Conservation (phyloP, 30 jellyfish, hydroid and myxozoan species). For the Hydra vulgaris region DNA sequence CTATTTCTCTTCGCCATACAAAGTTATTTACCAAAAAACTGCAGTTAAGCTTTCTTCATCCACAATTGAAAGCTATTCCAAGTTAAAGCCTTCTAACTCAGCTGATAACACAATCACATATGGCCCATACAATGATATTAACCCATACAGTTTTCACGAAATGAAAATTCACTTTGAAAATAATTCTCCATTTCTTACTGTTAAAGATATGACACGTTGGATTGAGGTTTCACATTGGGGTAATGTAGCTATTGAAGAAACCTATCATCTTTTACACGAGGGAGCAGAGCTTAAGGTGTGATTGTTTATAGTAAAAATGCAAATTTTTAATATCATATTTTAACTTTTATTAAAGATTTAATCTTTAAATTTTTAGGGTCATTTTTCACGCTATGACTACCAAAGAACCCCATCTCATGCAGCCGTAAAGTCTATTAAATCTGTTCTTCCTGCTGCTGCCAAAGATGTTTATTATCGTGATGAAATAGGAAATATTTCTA, state of each 20-base stretch:
- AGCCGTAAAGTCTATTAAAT: constrained; percentile 78
- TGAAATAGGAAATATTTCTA: constrained; percentile 87
- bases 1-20: constrained; percentile 56
- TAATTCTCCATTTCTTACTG: constrained; percentile 67
- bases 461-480: constrained; percentile 88
- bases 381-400: constrained; percentile 81
- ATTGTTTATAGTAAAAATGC: not conserved
- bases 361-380: constrained; percentile 32
- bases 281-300: constrained; percentile 83
- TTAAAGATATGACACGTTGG: constrained; percentile 64
- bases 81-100: constrained; percentile 76
- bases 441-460: constrained; percentile 96
- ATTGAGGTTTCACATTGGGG: constrained; percentile 97
- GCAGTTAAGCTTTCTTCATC: constrained; percentile 74
- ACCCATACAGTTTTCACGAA: constrained; percentile 40
- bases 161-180: constrained; percentile 84
- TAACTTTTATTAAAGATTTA: not conserved
- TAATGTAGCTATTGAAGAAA: constrained; percentile 79
- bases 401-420: constrained; percentile 87
- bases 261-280: constrained; percentile 55
- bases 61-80: constrained; percentile 57
- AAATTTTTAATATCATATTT: not conserved
- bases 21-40: constrained; percentile 63
- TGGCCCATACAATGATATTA: constrained; percentile 79
- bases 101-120: constrained; percentile 62